Conservation (phyloP, 2,888 invertebrate species). For the Tribolium freemani region DNA sequence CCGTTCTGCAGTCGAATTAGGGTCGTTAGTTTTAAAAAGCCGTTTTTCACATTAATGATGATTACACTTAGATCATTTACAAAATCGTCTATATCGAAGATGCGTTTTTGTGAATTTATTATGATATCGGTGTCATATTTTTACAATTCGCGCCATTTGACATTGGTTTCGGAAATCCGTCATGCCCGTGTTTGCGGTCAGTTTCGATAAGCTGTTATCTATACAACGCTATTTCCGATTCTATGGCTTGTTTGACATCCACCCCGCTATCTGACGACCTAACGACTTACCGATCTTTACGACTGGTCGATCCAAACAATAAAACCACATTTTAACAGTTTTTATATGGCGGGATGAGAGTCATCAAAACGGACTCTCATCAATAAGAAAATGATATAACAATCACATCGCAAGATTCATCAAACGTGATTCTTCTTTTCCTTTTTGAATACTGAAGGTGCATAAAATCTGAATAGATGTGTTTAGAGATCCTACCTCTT, state of each 20-base stretch:
- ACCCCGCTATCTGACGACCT: slow-evolving; percentile 46
- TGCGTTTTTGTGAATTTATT: not conserved
- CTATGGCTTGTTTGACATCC: slow-evolving; percentile 48
- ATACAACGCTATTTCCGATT: slow-evolving; percentile 45
- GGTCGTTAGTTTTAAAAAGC: not conserved
- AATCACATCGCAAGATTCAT: too few relatives aligned
- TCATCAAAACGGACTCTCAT: not conserved
- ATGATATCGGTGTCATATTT: slow-evolving; percentile 34
- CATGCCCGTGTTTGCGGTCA: slow-evolving; percentile 43
- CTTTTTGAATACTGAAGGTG: too few relatives aligned
- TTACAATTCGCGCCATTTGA: slow-evolving; percentile 41
- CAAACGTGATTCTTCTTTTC: too few relatives aligned
- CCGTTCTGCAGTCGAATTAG: not conserved
- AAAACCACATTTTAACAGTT: slow-evolving; percentile 10
- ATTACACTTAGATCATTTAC: too few relatives aligned
- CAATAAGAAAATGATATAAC: not conserved
- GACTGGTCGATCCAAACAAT: slow-evolving; percentile 32
- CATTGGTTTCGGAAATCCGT: slow-evolving; percentile 45
- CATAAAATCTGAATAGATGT: too few relatives aligned
- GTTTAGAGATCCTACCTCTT: too few relatives aligned
- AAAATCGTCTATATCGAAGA: not conserved
- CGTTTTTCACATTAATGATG: too few relatives aligned
- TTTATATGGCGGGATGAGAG: not conserved
- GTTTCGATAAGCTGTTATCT: slow-evolving; percentile 48
- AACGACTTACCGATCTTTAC: slow-evolving; percentile 43